Evolutionary conservation across 1,140 invertebrate species (phyloP).

Genomic region (Diachasma alloeum): DNA sequence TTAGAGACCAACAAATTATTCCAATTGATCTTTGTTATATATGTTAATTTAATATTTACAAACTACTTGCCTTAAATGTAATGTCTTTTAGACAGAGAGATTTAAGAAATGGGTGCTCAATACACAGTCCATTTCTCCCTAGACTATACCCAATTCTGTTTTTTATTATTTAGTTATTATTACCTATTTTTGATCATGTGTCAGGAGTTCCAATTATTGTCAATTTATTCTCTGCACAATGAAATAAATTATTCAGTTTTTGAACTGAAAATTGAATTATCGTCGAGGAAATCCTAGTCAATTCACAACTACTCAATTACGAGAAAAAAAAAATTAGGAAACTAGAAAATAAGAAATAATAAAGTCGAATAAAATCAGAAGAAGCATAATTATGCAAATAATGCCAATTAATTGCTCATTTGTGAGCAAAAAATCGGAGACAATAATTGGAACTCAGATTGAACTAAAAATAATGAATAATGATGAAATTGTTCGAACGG

Average conservation of each 20-base stretch:
- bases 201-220: neutral
- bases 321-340: neutral
- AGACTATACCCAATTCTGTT: conserved; percentile 17
- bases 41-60: conserved; percentile 19
- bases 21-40: neutral
- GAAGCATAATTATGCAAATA: too few species aligned
- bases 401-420: too few species aligned
- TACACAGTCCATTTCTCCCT: conserved; percentile 42
- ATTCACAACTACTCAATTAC: neutral
- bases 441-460: neutral
- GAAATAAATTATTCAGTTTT: neutral
- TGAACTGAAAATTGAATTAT: neutral
- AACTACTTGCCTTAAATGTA: conserved; percentile 42
- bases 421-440: neutral
- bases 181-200: neutral
- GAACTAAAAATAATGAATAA: neutral
- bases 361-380: too few species aligned
- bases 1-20: neutral
- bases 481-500: too few species aligned
- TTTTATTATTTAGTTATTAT: neutral
- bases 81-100: conserved; percentile 30
- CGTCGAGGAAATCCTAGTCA: neutral
- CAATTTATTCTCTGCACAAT: neutral
- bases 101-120: conserved; percentile 53
- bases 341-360: neutral